Conservation (phyloP, 2,113 vertebrate genomes). For the Chloropsis cyanopogon region DNA sequence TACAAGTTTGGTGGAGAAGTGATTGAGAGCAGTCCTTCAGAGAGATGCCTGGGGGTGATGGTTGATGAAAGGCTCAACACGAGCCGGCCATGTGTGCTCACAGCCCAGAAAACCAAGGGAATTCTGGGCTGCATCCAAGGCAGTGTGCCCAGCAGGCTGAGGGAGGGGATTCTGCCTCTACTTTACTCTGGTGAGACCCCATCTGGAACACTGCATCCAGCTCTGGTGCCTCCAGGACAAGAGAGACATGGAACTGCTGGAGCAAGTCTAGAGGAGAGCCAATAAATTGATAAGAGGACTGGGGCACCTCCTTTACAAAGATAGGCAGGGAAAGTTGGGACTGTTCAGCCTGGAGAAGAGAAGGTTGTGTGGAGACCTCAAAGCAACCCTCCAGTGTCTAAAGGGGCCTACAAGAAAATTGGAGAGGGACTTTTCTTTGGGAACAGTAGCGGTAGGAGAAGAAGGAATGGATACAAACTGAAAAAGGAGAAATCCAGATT, state of each 20-base stretch:
- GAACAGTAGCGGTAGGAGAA: neutral
- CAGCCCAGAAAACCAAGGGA: neutral
- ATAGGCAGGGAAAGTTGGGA: neutral
- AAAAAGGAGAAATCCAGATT: neutral
- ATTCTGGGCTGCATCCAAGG: neutral
- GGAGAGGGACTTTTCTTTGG: neutral
- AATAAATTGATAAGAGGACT: neutral
- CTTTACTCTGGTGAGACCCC: neutral
- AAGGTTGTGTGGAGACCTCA: neutral
- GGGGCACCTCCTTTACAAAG: neutral
- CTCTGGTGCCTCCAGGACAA: too few relatives aligned
- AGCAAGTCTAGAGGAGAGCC: neutral
- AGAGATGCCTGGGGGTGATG: too few relatives aligned
- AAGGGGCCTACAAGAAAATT: neutral
- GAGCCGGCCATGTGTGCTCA: neutral
- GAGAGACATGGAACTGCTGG: neutral
- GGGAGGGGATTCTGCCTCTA: neutral
- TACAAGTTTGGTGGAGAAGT: neutral
- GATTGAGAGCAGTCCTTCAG: neutral
- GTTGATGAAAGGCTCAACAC: neutral
- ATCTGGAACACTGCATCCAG: neutral
- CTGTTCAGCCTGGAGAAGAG: neutral
- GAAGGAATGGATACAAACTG: neutral
- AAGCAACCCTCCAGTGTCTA: neutral
- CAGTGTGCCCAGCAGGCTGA: fast-evolving